Percentiles rank a stretch among this genome's conserved stretches.
These are phyloP conservation scores for Euzophera pinguis DNA, from an alignment of 2,888 invertebrate species.

Conservation along the genomic window DNA sequence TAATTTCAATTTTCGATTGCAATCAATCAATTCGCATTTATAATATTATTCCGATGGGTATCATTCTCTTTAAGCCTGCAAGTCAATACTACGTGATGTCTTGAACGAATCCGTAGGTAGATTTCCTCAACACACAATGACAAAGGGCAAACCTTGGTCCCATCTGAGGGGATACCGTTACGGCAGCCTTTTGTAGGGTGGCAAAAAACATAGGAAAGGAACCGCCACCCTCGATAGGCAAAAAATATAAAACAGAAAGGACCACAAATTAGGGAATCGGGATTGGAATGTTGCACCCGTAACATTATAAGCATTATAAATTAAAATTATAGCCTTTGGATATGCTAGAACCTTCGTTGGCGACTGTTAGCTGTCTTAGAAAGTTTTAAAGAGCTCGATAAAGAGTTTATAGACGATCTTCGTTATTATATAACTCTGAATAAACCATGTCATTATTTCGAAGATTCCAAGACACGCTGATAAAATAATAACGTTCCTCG, in stretches of 20 bases:
- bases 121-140: conserved; percentile 20
- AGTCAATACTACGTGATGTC: background rate
- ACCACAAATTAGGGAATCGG: conserved; percentile 69
- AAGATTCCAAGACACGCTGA: no score
- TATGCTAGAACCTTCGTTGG: background rate
- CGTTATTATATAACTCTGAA: no score
- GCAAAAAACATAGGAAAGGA: conserved; percentile 62
- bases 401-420: no score
- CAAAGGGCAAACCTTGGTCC: conserved; percentile 33
- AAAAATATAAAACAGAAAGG: conserved; percentile 74
- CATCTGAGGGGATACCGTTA: conserved; percentile 58
- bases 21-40: background rate
- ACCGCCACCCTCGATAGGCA: conserved; percentile 61
- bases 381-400: no score
- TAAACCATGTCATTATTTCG: no score
- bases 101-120: conserved; percentile 8
- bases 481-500: no score
- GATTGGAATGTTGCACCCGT: conserved; percentile 73
- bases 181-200: conserved; percentile 59
- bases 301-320: conserved; percentile 46
- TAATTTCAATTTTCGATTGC: no score
- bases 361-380: background rate
- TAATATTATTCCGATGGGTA: background rate
- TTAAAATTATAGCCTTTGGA: conserved; percentile 42
- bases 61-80: background rate